Conservation (phyloP, 2,797 vertebrate species). For the Melanogrammus aeglefinus region DNA sequence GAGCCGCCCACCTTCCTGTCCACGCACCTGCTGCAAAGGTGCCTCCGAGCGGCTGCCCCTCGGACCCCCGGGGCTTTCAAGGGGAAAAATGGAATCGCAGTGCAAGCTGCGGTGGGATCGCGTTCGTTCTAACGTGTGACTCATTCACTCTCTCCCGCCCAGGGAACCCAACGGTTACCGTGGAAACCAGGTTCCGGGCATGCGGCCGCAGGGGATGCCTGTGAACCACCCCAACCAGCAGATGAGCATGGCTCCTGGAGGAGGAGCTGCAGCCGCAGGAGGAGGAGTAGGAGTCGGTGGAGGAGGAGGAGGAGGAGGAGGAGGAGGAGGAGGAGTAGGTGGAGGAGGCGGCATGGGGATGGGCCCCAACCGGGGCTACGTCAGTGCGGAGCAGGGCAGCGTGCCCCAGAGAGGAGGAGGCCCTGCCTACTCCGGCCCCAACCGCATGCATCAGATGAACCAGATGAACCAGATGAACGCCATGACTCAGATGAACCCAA, state of each 20-base stretch:
- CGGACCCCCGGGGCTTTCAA: no score
- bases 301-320: constrained; percentile 65
- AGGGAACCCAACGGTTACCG: constrained; percentile 93
- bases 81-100: background rate
- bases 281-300: constrained; percentile 30
- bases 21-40: constrained; percentile 96
- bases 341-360: constrained; percentile 65
- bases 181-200: constrained; percentile 77
- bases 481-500: constrained; percentile 61
- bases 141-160: background rate
- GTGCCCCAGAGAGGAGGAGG: constrained; percentile 82
- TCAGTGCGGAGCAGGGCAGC: constrained; percentile 78
- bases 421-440: constrained; percentile 71
- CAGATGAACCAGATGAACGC: constrained; percentile 68
- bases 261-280: constrained; percentile 59
- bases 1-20: constrained; percentile 90
- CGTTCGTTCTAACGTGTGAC: background rate
- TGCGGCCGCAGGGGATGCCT: constrained; percentile 79
- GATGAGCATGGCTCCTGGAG: constrained; percentile 79
- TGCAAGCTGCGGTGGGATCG: background rate
- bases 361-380: constrained; percentile 75
- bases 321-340: constrained; percentile 60
- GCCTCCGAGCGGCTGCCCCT: background rate
- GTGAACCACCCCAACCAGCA: constrained; percentile 76
- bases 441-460: constrained; percentile 70